Percentiles rank a stretch among this genome's conserved stretches.
Evolutionary conservation across 2,113 vertebrate species (phyloP).

Genomic region (rat (Rattus norvegicus)): GRCr8 NC_086020.1:124561001-124561500

Average conservation of each 20-base stretch:
- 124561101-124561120: slow-evolving; percentile 83
- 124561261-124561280: slow-evolving; percentile 58
- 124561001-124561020: slow-evolving; percentile 41
- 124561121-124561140: slow-evolving; percentile 77
- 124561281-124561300: slow-evolving; percentile 64
- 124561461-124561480: not conserved
- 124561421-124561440: slow-evolving; percentile 52
- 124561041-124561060: slow-evolving; percentile 66
- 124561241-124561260: slow-evolving; percentile 45
- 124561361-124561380: slow-evolving; percentile 6
- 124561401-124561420: slow-evolving; percentile 54
- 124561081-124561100: slow-evolving; percentile 81
- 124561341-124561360: slow-evolving; percentile 46
- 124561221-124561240: slow-evolving; percentile 69
- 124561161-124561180: slow-evolving; percentile 64
- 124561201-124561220: slow-evolving; percentile 44
- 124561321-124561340: slow-evolving; percentile 38
- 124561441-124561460: not conserved
- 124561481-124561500: not conserved
- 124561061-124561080: slow-evolving; percentile 77
- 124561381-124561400: slow-evolving; percentile 29
- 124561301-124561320: not conserved
- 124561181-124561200: slow-evolving; percentile 66
- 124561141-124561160: slow-evolving; percentile 72
- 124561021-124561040: slow-evolving; percentile 19